Base-by-base conservation (phyloP, 2,797 vertebrate species). In the Bradypodion ventrale region DNA sequence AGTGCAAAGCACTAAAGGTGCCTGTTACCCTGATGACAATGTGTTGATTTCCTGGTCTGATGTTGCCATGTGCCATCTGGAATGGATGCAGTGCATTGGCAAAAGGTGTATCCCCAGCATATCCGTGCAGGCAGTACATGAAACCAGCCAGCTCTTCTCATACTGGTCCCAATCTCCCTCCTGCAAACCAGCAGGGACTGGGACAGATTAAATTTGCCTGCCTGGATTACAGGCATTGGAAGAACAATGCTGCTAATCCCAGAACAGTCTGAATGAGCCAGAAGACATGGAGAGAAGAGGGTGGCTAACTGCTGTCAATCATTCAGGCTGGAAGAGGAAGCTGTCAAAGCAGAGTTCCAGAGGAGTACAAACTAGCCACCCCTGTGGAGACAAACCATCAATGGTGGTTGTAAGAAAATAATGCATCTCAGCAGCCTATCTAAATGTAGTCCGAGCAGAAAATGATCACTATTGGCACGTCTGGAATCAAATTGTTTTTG, bases 391-490 rank as follows among this genome's bases (percentile, higher is more conserved):
- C 40, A 65, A 85, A 29, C 62, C 37, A 75, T 75, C 49, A 44
- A 29, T 80, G 63, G 49, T 73, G 16, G 73, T 44, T 70, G 37
- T 69, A 76, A 76, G 40, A 75, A 85, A 76, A 85, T 69, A 81
- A 81, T 81, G 73, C 65, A 25, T 40, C 83, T 66, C 42, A 49
- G 78, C 49, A 76, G 84, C 72, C 72, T 37, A 69, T 9, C 76
- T 69, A 81, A 52, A 80, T 76, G 78, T 70, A 60, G 78, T 29
- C 78, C 60, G 72, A 85, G 63, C 78, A 85, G 84, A 60, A 85
- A 81, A 85, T 60, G 84, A 85, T 75, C 73, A 37, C 63, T 75
- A 62, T 85, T 75, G 75, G 69, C 78, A 69, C 63, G 75, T 85
- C 72, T 76, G 65, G 63, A 76, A 76, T 81, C 84, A 68, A 81